These are phyloP conservation scores for Pelodytes ibericus DNA, from an alignment of 2,797 vertebrate species.

Conservation along the genomic window DNA sequence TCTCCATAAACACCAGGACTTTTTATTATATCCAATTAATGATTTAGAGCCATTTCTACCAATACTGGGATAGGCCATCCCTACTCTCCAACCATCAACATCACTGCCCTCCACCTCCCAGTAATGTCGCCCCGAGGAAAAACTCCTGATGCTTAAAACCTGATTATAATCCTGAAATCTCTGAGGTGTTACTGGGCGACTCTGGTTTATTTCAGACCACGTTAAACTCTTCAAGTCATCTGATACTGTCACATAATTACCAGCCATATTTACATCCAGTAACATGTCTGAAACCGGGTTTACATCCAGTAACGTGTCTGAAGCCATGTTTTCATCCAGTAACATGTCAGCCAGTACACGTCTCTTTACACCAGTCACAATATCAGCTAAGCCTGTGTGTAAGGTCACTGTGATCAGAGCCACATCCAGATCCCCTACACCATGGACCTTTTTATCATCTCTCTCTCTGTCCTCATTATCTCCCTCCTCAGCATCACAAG, in stretches of 20 bases:
- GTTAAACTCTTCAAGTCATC: not conserved
- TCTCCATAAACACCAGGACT: not conserved
- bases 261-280: constrained; percentile 16
- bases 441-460: constrained; percentile 15
- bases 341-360: constrained; percentile 2
- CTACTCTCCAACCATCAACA: not conserved
- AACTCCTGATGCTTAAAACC: constrained; percentile 5
- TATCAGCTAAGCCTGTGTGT: constrained; percentile 13
- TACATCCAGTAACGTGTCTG: not conserved
- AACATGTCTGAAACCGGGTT: not conserved
- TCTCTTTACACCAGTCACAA: constrained; percentile 13
- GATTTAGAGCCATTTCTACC: not conserved
- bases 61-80: constrained; percentile 12
- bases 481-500: not conserved
- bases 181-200: not conserved
- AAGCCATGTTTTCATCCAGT: constrained; percentile 17
- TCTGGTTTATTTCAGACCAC: not conserved
- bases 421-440: constrained; percentile 7
- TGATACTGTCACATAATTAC: not conserved
- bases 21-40: not conserved
- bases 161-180: constrained; percentile 1
- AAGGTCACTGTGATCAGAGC: constrained; percentile 13
- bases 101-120: constrained; percentile 3
- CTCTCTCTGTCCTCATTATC: constrained; percentile 11
- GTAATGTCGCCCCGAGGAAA: constrained; percentile 7